Evolutionary conservation across 2,888 invertebrate genomes (phyloP).

Genomic region (Nephrotoma flavescens): DNA sequence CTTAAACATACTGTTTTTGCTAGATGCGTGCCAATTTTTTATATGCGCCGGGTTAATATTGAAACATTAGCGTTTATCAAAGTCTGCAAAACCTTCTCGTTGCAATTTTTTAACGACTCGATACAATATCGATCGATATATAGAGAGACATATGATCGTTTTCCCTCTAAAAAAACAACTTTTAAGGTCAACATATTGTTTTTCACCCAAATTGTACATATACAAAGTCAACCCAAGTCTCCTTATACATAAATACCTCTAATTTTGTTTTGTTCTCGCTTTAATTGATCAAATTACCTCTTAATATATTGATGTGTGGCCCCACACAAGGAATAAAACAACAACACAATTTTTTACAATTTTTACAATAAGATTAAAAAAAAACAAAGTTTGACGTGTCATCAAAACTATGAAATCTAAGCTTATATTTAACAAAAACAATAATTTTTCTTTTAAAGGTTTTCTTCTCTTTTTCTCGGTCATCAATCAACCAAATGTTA

Average conservation of each 20-base stretch:
- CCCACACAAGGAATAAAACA: not conserved
- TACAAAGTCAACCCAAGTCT: too few species aligned
- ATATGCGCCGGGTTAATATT: too few species aligned
- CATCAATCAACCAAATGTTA: slow-evolving; percentile 7
- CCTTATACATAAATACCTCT: not conserved
- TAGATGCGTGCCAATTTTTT: too few species aligned
- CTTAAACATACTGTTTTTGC: too few species aligned
- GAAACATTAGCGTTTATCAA: too few species aligned
- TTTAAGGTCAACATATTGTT: not conserved
- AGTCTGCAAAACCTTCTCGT: too few species aligned
- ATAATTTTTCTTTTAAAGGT: not conserved
- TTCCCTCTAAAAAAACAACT: not conserved
- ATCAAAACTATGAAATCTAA: not conserved
- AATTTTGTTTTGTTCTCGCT: not conserved
- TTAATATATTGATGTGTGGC: not conserved
- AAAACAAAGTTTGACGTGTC: not conserved
- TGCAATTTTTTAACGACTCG: too few species aligned
- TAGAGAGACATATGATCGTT: too few species aligned
- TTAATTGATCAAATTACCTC: not conserved
- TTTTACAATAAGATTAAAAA: not conserved
- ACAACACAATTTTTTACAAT: not conserved
- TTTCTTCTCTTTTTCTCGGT: not conserved
- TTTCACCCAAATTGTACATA: not conserved
- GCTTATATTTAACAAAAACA: not conserved
- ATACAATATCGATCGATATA: too few species aligned